Evolutionary conservation across 1,140 invertebrate species (phyloP), one percentile per base, ranked within the genome.

Genomic region (Bombus impatiens): DNA sequence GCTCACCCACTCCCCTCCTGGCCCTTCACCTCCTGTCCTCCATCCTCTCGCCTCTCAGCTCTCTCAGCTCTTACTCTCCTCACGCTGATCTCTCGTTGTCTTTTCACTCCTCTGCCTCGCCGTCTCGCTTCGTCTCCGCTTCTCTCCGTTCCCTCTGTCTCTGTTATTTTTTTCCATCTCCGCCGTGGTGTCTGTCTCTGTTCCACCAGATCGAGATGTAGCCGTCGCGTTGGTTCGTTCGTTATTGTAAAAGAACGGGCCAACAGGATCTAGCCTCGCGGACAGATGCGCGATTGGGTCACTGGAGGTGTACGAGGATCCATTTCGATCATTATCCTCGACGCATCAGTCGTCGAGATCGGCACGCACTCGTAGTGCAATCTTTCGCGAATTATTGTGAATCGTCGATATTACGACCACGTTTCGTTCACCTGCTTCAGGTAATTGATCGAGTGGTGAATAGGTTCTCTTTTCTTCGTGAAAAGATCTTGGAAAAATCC

Each of bases 1-100:
- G 91, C 93, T 94, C 93, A 94, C 94, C 94, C 94, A 95, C 93
- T 91, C 91, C 90, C 88, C 86, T 87, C 90, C 92, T 92, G 88
- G 88, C 89, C 92, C 92, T 91, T 92, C 91, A 92, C 91, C 91
- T 92, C 90, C 78, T 86, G 88, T 80, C 85, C 87, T 65, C 81
- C 80, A 82, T 76, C 74, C 79, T 79, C 78, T 85, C 59, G 40
- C 78, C 87, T 78, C 82, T 82, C 81, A 32, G 10, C 37, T 44
- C 71, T 28, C 70, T 18, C 71, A 22, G 76, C 87, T 84, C 86
- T 85, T 84, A 74, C 79, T 68, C 86, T 82, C 71, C 75, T 59
- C 81, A 47, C 65, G 59, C 72, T 79, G 88, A 90, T 90, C 88
- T 90, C 88, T 85, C 83, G 71, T 84, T 85, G 65, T 84, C 82